These are phyloP conservation scores for Anolis apletophallus DNA, from an alignment of 2,797 vertebrate genomes.

Conservation along the genomic window DNA sequence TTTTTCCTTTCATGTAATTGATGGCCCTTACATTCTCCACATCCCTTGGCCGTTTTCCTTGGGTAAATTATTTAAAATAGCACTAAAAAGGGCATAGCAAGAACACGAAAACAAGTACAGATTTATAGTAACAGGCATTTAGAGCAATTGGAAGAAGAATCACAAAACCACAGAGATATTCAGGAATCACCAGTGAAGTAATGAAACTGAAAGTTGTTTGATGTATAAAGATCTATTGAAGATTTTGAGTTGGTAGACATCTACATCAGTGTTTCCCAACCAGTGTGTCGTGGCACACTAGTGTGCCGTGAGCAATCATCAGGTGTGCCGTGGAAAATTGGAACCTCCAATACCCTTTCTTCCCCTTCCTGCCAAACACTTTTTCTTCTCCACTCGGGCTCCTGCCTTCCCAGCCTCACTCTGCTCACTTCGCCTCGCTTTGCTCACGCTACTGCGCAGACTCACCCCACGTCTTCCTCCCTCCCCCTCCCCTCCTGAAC, in stretches of 20 bases:
- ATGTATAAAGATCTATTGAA: background rate
- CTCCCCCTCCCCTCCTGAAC: too few relatives aligned
- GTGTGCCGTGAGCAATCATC: too few relatives aligned
- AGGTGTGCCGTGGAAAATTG: too few relatives aligned
- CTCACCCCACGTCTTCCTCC: too few relatives aligned
- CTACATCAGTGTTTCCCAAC: too few relatives aligned
- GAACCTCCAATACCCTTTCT: too few relatives aligned
- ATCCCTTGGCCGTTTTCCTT: background rate
- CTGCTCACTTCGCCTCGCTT: too few relatives aligned
- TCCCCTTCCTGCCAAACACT: too few relatives aligned
- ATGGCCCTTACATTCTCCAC: background rate
- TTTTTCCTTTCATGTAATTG: background rate
- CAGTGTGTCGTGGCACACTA: too few relatives aligned
- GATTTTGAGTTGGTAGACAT: background rate
- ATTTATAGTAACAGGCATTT: background rate
- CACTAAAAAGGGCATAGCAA: background rate
- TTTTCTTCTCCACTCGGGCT: too few relatives aligned
- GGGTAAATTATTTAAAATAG: background rate
- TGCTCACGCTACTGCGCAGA: too few relatives aligned
- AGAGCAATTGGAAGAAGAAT: background rate
- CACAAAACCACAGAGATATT: conserved; percentile 4
- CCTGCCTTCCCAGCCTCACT: too few relatives aligned
- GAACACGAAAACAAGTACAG: background rate
- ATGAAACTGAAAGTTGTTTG: background rate
- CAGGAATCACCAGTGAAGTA: background rate